Conservation (phyloP, 2,888 invertebrate genomes). For the Pammene fasciana region DNA sequence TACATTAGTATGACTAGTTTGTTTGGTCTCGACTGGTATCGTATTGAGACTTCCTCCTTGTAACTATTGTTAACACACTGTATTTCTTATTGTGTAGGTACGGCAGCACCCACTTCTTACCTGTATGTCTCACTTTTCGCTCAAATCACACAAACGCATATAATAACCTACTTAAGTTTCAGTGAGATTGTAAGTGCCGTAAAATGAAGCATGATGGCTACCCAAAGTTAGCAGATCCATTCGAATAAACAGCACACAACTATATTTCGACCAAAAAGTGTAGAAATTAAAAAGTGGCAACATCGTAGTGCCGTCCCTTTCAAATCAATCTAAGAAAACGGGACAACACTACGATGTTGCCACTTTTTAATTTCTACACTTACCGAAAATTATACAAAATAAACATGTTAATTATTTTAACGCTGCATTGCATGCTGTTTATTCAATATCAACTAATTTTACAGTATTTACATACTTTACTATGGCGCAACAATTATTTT, state of each 20-base stretch:
- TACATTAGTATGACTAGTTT: slow-evolving; percentile 52
- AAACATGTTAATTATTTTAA: neutral
- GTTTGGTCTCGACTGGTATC: slow-evolving; percentile 69
- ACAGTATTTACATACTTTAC: neutral
- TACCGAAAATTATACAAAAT: neutral
- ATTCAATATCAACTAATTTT: neutral
- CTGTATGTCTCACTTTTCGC: slow-evolving; percentile 58
- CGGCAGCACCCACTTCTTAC: slow-evolving; percentile 64
- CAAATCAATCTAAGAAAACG: no score
- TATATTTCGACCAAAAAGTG: no score
- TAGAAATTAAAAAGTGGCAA: no score
- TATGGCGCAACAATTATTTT: slow-evolving; percentile 23
- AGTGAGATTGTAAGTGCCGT: slow-evolving; percentile 8
- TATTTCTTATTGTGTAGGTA: slow-evolving; percentile 62
- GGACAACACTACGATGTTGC: no score
- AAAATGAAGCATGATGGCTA: neutral
- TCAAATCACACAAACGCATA: slow-evolving; percentile 49
- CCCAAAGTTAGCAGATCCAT: neutral
- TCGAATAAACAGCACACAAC: neutral
- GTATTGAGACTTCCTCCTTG: slow-evolving; percentile 60
- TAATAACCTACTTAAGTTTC: slow-evolving; percentile 30
- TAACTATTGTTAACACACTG: slow-evolving; percentile 49
- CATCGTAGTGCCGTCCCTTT: no score
- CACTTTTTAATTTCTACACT: no score
- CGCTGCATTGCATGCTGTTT: no score